A percentile compares a stretch with the other conserved stretches of the same genome.
phyloP scores from a whole-genome alignment of 1,140 invertebrate species.

The Uloborus diversus region DNA sequence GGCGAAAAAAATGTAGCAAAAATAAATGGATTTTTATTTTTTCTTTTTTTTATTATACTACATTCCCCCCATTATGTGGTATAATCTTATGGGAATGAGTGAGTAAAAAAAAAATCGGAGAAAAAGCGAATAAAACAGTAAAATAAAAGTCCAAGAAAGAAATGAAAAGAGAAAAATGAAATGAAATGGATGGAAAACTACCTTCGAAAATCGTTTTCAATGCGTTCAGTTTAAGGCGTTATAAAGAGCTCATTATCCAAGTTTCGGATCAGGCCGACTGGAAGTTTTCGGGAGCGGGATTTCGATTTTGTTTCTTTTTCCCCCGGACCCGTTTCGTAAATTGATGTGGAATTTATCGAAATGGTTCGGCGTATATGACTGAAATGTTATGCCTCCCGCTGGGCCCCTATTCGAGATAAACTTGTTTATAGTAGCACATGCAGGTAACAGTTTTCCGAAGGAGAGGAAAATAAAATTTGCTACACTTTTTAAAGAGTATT shows the following conservation, averaged over 20 bases:
- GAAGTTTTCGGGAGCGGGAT: not conserved
- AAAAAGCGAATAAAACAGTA: not conserved
- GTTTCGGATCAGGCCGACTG: not conserved
- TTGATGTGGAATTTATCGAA: constrained; percentile 44
- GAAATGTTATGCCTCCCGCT: too few relatives aligned
- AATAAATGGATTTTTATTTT: not conserved
- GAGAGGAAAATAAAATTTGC: too few relatives aligned
- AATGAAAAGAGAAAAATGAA: constrained; percentile 25
- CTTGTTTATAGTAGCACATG: too few relatives aligned
- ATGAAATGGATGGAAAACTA: constrained; percentile 41
- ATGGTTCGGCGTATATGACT: constrained; percentile 15
- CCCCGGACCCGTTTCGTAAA: constrained; percentile 1
- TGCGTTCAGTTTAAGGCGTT: constrained; percentile 42
- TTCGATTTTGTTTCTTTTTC: constrained; percentile 25
- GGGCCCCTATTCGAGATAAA: too few relatives aligned
- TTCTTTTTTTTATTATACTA: not conserved
- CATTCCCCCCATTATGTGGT: constrained; percentile 3
- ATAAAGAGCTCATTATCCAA: constrained; percentile 41
- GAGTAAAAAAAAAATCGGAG: constrained; percentile 7
- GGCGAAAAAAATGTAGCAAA: not conserved
- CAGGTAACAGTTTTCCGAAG: too few relatives aligned
- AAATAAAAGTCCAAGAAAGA: not conserved
- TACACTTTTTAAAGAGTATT: too few relatives aligned
- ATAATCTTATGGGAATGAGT: not conserved
- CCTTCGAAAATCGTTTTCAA: constrained; percentile 40